Base-by-base conservation (phyloP, 2,797 vertebrate species). In the Anguilla anguilla region DNA sequence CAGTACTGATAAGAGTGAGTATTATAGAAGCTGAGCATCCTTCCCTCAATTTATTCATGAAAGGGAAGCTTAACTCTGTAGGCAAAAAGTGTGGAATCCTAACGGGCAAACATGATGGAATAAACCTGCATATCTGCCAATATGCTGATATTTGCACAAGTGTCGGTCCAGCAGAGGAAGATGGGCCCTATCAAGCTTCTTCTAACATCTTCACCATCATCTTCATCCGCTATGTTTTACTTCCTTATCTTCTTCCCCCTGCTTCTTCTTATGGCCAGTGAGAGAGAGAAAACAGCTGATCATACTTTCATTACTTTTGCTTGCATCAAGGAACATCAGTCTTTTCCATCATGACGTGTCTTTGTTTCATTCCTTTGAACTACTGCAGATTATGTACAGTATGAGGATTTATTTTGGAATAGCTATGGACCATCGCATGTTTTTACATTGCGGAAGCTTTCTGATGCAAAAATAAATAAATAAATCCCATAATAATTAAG, bases 1-100 rank as follows among this genome's bases (percentile, higher is more conserved):
- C 9, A 69, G 25, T 28, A 6, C 25, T 69, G 64, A 28, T 28
- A 7, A 69, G 25, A 69, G 64, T 2, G n/a, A 69, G 25, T 69
- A 28, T 69, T 28, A 28, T n/a, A 69, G 64, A 10, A 9, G 7
- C 64, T 69, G 64, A n/a, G 28, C 15, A 69, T 69, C 25, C 7
- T 69, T n/a, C 64, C 64, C n/a, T 69, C 64, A 69, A 28, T 69
- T 69, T 69, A 69, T 69, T 69, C 64, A 69, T 69, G 22, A 67
- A 67, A 28, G 25, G 64, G n/a, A 69, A 28, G 64, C n/a, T 11
- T 69, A 69, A 28, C 57, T 59, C 2, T 59, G 57, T 25, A 69
- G 64, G 25, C 64, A n/a, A 69, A 28, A 69, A 28, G n/a, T 7
- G 2, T n/a, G 64, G 25, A n/a, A n/a, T 69, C 64, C 64, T 9